Base-by-base conservation (phyloP, 2,888 invertebrate species). In the Oscheius sp. region DNA sequence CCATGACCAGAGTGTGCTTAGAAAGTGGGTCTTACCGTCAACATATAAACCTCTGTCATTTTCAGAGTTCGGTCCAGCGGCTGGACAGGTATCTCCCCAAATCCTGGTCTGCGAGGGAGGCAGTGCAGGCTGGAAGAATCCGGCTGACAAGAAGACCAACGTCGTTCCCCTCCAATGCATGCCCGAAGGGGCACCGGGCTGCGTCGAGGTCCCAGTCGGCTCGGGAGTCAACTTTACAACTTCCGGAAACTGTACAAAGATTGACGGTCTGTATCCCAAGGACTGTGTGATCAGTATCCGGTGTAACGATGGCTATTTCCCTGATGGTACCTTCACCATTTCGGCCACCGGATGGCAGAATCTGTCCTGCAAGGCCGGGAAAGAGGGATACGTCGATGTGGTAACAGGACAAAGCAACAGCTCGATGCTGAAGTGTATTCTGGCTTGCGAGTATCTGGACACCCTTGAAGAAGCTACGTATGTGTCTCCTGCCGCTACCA, bases 361-460 rank as follows among this genome's bases (percentile, higher is more conserved):
- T n/a, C 9, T 74, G 10, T 29, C 59, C 5, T 74, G 74, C 68
- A 58, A 58, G 29, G 74, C 74, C 13, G 74, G 74, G 9, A 48
- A 50, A 42, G 74, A 66, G 9, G 74, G 74, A 9, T 74, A 74
- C 37, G 29, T 32, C 9, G 72, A 72, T 51, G 32, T 21, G 3
- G 21, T 5, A 1, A 58, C 58, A 11, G 68, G 68, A 7, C 11
- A n/a, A 11, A 58, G 32, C 0, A 66, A 74, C 53, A 48, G 33
- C 0, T 21, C 59, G 5, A 13, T 53, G 13, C 10, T 74, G 35
- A 74, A 68, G 37, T 74, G 74, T 35, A 35, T 59, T 9, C 68
- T 55, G 10, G 68, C 68, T 50, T 74, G 74, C 42, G 68, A 68
- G 10, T 48, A 68, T 42, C 42, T 58, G 1, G 50, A 74, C 2